Base-by-base conservation (phyloP, 2,888 invertebrate genomes). In the Xestobium rufovillosum region DNA sequence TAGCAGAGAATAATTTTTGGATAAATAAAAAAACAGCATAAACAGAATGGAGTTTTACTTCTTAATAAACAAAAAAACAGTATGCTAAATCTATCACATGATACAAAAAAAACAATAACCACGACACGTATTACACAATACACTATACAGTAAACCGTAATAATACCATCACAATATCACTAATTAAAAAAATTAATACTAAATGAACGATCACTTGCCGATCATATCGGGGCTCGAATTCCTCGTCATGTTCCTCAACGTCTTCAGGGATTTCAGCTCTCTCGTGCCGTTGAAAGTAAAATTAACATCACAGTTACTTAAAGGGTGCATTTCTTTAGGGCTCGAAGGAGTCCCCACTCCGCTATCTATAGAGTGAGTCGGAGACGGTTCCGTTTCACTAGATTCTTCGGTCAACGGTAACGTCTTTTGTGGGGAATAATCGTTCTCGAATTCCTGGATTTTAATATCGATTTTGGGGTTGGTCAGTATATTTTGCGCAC, bases 281-380 rank as follows among this genome's bases (percentile, higher is more conserved):
- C 84, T 83, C 1, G 83, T 83, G 3, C 85, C 86, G 50, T 83
- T 83, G 55, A 80, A 88, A 44, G 80, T 82, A 29, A 87, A 84
- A 54, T 80, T 82, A 0, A 86, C 83, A 55, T 85, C 87, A 39
- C 80, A 79, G 52, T 82, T 80, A 46, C 85, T 83, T 3, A 88
- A 55, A 0, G 88, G 88, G 65, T 86, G 87, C 31, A 74, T 73
- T 19, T 61, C 61, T 38, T 64, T 66, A 17, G 70, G 69, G 44
- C 78, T 78, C 40, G 70, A 49, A 0, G 81, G 80, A 0, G 80
- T 80, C 0, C 75, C 76, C 4, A 80, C 72, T 0, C 80, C 81
- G 31, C 80, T 80, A 37, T 81, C 80, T 2, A 58, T 47, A 4
- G 61, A 60, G 42, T 56, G 57, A 4, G 57, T 61, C 3, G 61